Evolutionary conservation across 2,888 invertebrate species (phyloP), one percentile per base, ranked within the genome.

Genomic region (Standfussiana lucernea): DNA sequence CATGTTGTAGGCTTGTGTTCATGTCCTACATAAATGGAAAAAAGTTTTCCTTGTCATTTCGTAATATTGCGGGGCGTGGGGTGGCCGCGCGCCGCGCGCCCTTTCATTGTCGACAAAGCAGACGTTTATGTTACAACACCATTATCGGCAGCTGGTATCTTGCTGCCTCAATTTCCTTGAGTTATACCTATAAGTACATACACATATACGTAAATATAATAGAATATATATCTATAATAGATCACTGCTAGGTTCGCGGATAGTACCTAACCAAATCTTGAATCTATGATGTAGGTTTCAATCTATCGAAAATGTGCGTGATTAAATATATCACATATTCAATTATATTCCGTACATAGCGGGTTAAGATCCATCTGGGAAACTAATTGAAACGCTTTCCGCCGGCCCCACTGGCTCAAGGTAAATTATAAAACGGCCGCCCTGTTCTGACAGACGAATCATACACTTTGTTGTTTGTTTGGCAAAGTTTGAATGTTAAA

Each of bases 111-210:
- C 85, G 79, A 80, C 87, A 79, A 80, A 86, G 75, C 87, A 85
- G 76, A 79, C 86, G 84, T 80, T 86, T 89, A 89, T 81, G 84
- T 87, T 85, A 86, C 88, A 85, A 82, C 87, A 79, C 85, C 87
- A 89, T 91, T 91, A 90, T 90, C 84, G 81, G 78, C 91, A 91
- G 88, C 90, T 85, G 90, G 86, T 86, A 88, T 85, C 86, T 86
- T 77, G 67, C 79, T 73, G 68, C 83, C 81, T 83, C 85, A 83
- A 84, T 85, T 85, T 88, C 68, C 79, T 80, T 59, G 71, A 72
- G 50, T 70, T 81, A 72, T 65, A 67, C 3, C 47, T 72, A 28
- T 37, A 56, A 13, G 2, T 28, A 18, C 4, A 56, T 37, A 59
- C 18, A 68, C 18, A 53, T 50, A 35, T 66, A 13, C 24, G 13